Evolutionary conservation across 2,888 invertebrate genomes (phyloP).

Genomic region (Acleris cristana): DNA sequence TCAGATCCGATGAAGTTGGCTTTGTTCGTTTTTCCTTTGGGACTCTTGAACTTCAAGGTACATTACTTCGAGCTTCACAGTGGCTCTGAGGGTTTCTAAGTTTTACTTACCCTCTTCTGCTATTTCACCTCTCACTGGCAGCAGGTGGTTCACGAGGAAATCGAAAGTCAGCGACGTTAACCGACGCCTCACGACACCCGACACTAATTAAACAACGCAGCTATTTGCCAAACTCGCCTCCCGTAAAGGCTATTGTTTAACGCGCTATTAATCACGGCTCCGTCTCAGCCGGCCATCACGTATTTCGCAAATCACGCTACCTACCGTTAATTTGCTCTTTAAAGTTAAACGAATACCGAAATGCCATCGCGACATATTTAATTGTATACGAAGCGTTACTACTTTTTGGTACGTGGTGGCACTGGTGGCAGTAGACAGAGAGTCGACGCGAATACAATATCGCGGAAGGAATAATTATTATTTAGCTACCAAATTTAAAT

Average conservation of each 20-base stretch:
- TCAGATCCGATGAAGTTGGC: too few relatives aligned
- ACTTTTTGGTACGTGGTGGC: neutral
- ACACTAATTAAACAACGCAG: slow-evolving; percentile 53
- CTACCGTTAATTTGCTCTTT: slow-evolving; percentile 22
- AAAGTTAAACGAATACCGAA: slow-evolving; percentile 26
- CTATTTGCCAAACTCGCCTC: slow-evolving; percentile 47
- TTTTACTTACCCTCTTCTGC: too few relatives aligned
- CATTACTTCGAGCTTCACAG: too few relatives aligned
- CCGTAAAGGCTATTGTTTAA: slow-evolving; percentile 45
- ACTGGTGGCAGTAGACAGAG: too few relatives aligned
- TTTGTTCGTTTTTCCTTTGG: too few relatives aligned
- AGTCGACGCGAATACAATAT: neutral
- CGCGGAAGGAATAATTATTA: slow-evolving; percentile 23
- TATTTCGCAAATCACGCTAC: slow-evolving; percentile 32
- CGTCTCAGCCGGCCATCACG: slow-evolving; percentile 22
- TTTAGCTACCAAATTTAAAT: too few relatives aligned
- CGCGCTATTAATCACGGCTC: slow-evolving; percentile 41
- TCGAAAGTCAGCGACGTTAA: slow-evolving; percentile 12
- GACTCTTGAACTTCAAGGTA: too few relatives aligned
- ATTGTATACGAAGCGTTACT: slow-evolving; percentile 17
- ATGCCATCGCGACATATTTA: slow-evolving; percentile 14
- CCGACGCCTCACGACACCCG: slow-evolving; percentile 38
- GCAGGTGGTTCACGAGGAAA: neutral
- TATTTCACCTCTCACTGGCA: too few relatives aligned
- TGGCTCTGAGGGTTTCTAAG: too few relatives aligned